Percentiles rank a stretch among this genome's conserved stretches.
These are phyloP conservation scores for Fundulus diaphanus DNA, from an alignment of 2,797 vertebrate genomes.

Conservation along the genomic window DNA sequence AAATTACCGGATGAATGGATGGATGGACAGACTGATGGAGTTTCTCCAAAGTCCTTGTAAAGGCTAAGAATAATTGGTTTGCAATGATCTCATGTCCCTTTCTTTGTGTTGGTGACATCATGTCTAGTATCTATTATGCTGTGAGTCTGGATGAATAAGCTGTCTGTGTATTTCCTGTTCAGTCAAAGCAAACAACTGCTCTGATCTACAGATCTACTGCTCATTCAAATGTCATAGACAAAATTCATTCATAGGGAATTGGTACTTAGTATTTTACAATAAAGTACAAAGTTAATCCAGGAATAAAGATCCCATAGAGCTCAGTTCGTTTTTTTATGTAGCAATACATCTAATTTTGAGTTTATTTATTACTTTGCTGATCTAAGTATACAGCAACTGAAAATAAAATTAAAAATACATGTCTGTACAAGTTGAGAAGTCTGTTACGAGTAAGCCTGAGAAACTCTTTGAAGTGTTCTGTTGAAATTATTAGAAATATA, in stretches of 20 bases:
- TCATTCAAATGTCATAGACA: background rate
- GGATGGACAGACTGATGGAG: too few species aligned
- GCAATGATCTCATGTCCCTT: background rate
- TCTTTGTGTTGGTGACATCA: background rate
- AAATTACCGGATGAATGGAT: background rate
- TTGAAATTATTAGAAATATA: background rate
- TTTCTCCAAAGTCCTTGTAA: background rate
- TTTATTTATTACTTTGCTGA: constrained; percentile 12
- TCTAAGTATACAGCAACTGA: background rate
- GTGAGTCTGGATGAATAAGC: constrained; percentile 1
- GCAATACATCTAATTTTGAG: background rate
- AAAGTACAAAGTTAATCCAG: background rate
- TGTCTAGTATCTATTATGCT: background rate
- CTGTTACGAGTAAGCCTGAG: background rate
- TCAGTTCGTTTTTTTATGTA: constrained; percentile 1
- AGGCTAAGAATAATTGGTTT: background rate
- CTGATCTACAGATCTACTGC: background rate
- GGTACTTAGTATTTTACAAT: background rate
- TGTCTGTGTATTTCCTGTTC: background rate
- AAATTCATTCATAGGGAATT: background rate
- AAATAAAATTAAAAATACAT: background rate
- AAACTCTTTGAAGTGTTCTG: background rate
- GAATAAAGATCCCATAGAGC: background rate
- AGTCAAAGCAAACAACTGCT: background rate
- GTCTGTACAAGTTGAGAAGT: background rate